Evolutionary conservation across 2,888 invertebrate species (phyloP).

Genomic region (Tinea trinotella): DNA sequence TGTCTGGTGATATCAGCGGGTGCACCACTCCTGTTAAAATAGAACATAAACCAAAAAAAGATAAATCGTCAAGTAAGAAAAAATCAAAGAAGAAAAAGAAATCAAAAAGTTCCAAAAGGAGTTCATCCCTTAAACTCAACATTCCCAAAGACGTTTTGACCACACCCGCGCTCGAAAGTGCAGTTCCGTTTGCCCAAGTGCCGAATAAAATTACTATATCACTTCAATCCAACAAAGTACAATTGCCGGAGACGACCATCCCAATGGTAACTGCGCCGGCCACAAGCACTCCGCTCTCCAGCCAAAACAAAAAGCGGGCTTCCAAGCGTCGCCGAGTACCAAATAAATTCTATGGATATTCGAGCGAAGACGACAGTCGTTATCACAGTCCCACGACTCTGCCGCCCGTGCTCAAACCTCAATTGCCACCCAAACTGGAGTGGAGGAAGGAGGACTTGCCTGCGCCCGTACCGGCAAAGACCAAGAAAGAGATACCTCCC

Average conservation of each 20-base stretch:
- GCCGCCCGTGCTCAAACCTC: constrained; percentile 68
- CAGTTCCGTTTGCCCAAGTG: constrained; percentile 30
- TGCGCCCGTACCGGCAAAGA: constrained; percentile 45
- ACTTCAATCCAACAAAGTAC: constrained; percentile 64
- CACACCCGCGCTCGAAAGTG: constrained; percentile 39
- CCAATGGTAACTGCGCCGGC: constrained; percentile 26
- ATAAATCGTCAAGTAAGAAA: constrained; percentile 39
- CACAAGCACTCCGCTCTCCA: constrained; percentile 22
- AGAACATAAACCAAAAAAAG: constrained; percentile 45
- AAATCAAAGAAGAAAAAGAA: constrained; percentile 70
- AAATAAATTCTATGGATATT: constrained; percentile 90
- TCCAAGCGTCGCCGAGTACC: constrained; percentile 87
- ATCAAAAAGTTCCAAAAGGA: constrained; percentile 74
- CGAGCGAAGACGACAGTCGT: constrained; percentile 82
- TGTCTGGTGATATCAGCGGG: constrained; percentile 75
- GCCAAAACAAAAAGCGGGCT: constrained; percentile 72
- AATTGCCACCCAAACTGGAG: constrained; percentile 76
- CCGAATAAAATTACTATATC: constrained; percentile 67
- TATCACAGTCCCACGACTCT: constrained; percentile 28
- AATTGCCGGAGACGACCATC: constrained; percentile 51
- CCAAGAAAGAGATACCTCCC: constrained; percentile 34
- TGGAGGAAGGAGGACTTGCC: constrained; percentile 83
- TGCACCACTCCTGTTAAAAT: constrained; percentile 73
- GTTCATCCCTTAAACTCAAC: constrained; percentile 74
- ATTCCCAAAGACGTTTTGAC: constrained; percentile 68